Evolutionary conservation across 2,113 vertebrate species (phyloP), one percentile per base, ranked within the genome.

Genomic region (Alces alces): DNA sequence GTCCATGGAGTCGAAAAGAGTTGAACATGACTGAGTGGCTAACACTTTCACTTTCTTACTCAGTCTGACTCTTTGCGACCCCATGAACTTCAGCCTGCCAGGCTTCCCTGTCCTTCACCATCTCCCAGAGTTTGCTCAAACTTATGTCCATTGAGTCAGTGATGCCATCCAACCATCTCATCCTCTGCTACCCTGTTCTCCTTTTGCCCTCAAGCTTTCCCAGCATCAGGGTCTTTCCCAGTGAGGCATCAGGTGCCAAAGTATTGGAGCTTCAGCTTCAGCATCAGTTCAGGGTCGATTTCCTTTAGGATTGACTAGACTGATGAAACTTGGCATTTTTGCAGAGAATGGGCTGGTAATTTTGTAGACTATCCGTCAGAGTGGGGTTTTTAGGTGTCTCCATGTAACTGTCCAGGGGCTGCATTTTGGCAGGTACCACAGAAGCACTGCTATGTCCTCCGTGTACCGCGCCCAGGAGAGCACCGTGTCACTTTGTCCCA

Each of bases 401-500:
- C 21, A 14, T 36, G 2, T 1, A 4, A 1, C 10, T 5, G n/a
- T 3, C 39, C n/a, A 21, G 21, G 54, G 21, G 25, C 54, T 76
- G 58, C 2, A 1, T 64, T 64, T 87, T 25, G 25, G 36, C 5
- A 3, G 76, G 13, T 9, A 23, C 27, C 36, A 47, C 25, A 54
- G 43, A 6, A 17, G 7, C 7, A 1, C 9, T 23, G 58, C 52
- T 58, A 6, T 10, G 45, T 17, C 33, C 14, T 58, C 33, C 0
- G 0, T 2, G 39, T 57, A 7, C 47, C 0, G 2, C 0, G 23
- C 86, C 19, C 57, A 60, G 93, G 60, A 58, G 39, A 6, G 1
- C 39, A 2, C 2, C 0, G 0, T 1, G 45, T 19, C 2, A 0
- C 16, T 52, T 10, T 28, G 55, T 55, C 47, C 36, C 6, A 2